A percentile compares a stretch with the other conserved stretches of the same genome.
Conservation (phyloP, 1,140 invertebrate species). For the Manduca sexta region DNA sequence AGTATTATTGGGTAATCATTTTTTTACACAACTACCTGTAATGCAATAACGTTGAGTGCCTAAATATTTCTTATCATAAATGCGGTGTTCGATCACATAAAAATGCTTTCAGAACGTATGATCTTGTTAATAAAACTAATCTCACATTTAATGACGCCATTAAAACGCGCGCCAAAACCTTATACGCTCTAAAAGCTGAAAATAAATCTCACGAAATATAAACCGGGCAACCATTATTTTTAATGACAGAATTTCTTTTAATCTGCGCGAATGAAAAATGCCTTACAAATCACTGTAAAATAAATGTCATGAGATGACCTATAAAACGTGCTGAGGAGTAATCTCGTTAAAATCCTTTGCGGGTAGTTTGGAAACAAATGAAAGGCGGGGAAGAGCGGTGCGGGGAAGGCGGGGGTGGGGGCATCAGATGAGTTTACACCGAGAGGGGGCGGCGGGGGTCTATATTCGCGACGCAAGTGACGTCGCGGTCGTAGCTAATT, state of each 20-base stretch:
- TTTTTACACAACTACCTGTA: too few relatives aligned
- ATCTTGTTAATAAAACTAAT: conserved; percentile 5
- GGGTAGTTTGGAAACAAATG: conserved; percentile 60
- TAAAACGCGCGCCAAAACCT: conserved; percentile 17
- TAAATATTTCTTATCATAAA: too few relatives aligned
- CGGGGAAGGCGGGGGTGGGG: neutral
- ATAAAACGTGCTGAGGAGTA: conserved; percentile 51
- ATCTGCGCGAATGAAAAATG: conserved; percentile 46
- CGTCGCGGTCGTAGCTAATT: conserved; percentile 56
- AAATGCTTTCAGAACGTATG: too few relatives aligned
- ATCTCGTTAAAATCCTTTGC: conserved; percentile 62
- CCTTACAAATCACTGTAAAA: conserved; percentile 53
- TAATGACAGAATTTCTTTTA: conserved; percentile 49
- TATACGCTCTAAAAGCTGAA: conserved; percentile 23
- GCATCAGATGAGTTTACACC: neutral
- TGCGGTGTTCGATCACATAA: too few relatives aligned
- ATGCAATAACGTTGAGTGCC: too few relatives aligned
- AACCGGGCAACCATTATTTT: conserved; percentile 39
- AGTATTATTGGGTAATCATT: too few relatives aligned
- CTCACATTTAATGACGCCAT: conserved; percentile 6
- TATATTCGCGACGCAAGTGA: conserved; percentile 24
- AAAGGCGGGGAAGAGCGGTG: conserved; percentile 10
- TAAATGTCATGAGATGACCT: conserved; percentile 61
- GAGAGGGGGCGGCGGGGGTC: conserved; percentile 1
- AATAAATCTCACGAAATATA: conserved; percentile 37